These are phyloP conservation scores for Mirounga angustirostris DNA, from an alignment of 2,113 vertebrate genomes.

Conservation along the genomic window DNA sequence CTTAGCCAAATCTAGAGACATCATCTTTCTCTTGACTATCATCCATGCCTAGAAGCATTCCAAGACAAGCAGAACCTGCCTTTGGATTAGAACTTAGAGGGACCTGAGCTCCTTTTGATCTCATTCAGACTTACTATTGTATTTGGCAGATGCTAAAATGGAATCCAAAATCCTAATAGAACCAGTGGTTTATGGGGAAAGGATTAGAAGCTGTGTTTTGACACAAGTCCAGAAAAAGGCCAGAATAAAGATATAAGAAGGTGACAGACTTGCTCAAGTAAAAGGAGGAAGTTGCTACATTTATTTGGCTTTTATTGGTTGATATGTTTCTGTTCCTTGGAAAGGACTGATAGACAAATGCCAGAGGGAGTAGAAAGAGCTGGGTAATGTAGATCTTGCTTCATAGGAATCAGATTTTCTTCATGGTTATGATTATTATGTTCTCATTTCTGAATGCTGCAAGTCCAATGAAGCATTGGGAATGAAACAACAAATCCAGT, in stretches of 20 bases:
- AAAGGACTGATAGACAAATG: not conserved
- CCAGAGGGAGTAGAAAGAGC: not conserved
- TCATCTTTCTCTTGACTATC: not conserved
- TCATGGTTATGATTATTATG: not conserved
- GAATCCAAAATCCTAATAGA: slow-evolving; percentile 16
- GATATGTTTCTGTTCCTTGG: not conserved
- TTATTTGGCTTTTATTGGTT: not conserved
- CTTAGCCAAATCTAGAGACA: not conserved
- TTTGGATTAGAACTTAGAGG: not conserved
- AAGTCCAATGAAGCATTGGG: not conserved
- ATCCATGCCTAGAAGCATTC: not conserved
- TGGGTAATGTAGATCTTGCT: not conserved
- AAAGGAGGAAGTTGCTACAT: not conserved
- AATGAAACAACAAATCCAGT: not conserved
- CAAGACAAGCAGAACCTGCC: not conserved
- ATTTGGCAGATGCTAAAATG: not conserved
- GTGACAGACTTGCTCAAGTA: not conserved
- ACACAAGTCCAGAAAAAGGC: slow-evolving; percentile 13
- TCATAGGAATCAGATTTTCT: not conserved
- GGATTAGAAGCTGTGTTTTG: slow-evolving; percentile 26
- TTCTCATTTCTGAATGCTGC: slow-evolving; percentile 33
- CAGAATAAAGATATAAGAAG: slow-evolving; percentile 36
- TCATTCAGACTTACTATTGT: not conserved
- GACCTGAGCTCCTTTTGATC: not conserved
- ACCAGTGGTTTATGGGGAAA: not conserved